These are phyloP conservation scores for Seriola rivoliana DNA, from an alignment of 2,113 vertebrate genomes.

Conservation along the genomic window DNA sequence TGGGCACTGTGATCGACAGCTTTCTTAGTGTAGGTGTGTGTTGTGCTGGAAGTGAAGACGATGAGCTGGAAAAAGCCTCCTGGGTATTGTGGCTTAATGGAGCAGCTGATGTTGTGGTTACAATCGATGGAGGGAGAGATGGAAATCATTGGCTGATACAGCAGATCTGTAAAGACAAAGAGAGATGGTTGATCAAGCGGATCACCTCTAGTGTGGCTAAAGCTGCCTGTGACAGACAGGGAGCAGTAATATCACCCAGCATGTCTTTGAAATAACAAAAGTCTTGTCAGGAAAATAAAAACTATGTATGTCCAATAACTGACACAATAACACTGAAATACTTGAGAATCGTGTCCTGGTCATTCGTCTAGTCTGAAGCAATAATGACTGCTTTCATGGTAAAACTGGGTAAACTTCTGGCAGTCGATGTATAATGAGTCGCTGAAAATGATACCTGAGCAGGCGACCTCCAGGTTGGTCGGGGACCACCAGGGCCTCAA, in stretches of 20 bases:
- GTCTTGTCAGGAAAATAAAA: too few relatives aligned
- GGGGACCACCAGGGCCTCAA: background rate
- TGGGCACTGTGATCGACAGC: background rate
- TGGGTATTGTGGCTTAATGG: background rate
- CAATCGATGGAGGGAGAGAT: background rate
- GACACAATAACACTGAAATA: too few relatives aligned
- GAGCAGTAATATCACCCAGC: too few relatives aligned
- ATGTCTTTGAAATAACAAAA: too few relatives aligned
- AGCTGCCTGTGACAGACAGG: too few relatives aligned
- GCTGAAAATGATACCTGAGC: background rate
- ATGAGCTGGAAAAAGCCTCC: background rate
- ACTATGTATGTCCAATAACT: too few relatives aligned
- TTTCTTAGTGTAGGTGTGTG: background rate
- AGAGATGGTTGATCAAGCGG: background rate
- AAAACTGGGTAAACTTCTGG: too few relatives aligned
- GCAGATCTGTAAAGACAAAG: background rate
- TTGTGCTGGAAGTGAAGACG: background rate
- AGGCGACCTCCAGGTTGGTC: background rate
- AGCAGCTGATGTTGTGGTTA: background rate
- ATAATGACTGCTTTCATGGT: too few relatives aligned
- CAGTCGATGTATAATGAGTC: too few relatives aligned
- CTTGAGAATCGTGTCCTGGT: too few relatives aligned
- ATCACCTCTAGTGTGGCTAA: too few relatives aligned
- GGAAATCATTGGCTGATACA: background rate
- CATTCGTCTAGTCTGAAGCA: too few relatives aligned